Conservation (phyloP, 2,797 vertebrate species). For the Dendrocincla tyrannina region DNA sequence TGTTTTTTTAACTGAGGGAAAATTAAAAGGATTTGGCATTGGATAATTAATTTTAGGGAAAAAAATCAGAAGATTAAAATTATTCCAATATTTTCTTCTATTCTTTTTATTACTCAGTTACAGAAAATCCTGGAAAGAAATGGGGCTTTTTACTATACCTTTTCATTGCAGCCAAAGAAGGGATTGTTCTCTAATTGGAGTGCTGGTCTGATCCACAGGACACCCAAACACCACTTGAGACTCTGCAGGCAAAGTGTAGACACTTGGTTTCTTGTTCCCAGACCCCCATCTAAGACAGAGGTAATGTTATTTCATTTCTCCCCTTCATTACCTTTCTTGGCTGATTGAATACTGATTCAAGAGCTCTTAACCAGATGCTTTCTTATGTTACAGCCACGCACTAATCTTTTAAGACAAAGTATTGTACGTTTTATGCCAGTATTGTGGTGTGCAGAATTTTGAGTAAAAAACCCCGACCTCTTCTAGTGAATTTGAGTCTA, state of each 20-base stretch:
- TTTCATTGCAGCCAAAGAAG: background rate
- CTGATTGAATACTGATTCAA: constrained; percentile 21
- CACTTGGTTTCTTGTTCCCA: background rate
- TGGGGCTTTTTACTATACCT: background rate
- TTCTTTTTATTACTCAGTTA: background rate
- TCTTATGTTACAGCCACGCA: rapidly evolving
- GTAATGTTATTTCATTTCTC: background rate
- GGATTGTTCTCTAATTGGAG: background rate
- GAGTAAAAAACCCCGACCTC: background rate
- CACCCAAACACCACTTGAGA: background rate
- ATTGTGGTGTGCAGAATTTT: background rate
- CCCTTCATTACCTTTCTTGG: background rate
- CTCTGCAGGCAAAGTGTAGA: background rate
- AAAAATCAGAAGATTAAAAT: background rate
- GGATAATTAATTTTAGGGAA: background rate
- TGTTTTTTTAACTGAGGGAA: background rate
- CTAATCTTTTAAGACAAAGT: background rate
- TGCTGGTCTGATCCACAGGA: background rate
- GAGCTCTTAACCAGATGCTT: background rate
- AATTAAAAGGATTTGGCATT: background rate
- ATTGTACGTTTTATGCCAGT: background rate
- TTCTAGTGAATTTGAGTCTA: background rate
- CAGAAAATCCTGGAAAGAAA: background rate
- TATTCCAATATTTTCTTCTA: background rate
- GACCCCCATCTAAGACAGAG: background rate